These are phyloP conservation scores for Himalopsyche japonica DNA, from an alignment of 2,888 invertebrate genomes.

Conservation along the genomic window DNA sequence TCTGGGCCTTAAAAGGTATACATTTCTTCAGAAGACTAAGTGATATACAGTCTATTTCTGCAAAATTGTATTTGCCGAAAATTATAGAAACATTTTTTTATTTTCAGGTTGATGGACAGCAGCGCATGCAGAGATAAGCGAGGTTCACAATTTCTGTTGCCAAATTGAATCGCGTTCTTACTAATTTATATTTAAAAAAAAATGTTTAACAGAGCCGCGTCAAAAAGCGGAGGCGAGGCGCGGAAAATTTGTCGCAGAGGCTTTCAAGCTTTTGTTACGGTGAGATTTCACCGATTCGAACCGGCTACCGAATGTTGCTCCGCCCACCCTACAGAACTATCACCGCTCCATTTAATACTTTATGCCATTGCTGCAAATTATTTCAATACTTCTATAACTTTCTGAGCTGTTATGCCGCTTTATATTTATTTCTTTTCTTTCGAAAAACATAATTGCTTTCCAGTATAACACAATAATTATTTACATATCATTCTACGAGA, in stretches of 20 bases:
- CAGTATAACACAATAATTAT: background rate
- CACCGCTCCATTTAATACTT: background rate
- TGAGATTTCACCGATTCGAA: background rate
- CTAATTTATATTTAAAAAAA: conserved; percentile 28
- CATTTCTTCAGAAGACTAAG: no score
- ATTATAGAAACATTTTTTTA: background rate
- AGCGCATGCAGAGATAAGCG: conserved; percentile 62
- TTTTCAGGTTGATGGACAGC: conserved; percentile 60
- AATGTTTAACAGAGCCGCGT: background rate
- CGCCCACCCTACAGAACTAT: background rate
- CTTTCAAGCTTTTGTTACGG: background rate
- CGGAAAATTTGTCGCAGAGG: background rate
- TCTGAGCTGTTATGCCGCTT: background rate
- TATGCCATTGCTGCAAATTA: background rate
- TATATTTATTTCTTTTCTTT: background rate
- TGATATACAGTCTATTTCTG: no score
- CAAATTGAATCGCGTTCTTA: conserved; percentile 32
- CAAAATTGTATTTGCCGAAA: no score
- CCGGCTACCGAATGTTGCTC: background rate
- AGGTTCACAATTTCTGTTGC: conserved; percentile 22
- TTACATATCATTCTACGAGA: background rate
- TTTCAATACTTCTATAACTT: background rate
- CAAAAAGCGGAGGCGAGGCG: background rate
- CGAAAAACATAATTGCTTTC: background rate
- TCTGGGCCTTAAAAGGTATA: no score